Evolutionary conservation across 2,888 invertebrate species (phyloP), one percentile per base, ranked within the genome.

Genomic region (Syrista parreyssii): DNA sequence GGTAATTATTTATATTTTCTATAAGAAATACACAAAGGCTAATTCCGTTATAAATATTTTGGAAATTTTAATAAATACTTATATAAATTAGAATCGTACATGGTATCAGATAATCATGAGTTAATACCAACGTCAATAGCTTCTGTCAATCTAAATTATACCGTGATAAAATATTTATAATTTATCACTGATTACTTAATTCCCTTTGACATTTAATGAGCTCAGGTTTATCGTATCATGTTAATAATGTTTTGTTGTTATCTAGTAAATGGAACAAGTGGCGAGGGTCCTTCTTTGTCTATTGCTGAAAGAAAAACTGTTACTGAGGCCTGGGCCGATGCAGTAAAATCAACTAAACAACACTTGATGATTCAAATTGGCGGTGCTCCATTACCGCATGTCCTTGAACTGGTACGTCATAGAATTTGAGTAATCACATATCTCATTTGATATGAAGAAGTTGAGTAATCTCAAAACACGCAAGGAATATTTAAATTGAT

Each of bases 211-310:
- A 9, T 55, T 55, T 6, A 55, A 55, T 23, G 40, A 55, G 6
- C 40, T 15, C 15, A 40, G 40, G 1, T 6, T 2, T 23, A 36
- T 12, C 23, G 15, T 15, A 40, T 4, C 12, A 15, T 40, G 40
- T 23, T 55, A 9, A 23, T 55, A 15, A 40, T 40, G 2, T 15
- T 23, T 55, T 6, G 2, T 55, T 23, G 40, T 55, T 23, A 55
- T 23, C 6, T 85, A 96, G 96, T 97, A 11, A 96, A 96, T 90
- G 97, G 97, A 15, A 96, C 96, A 0, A 94, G 94, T 35, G 97
- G 97, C 0, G 97, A 97, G 91, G 96, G 96, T 0, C 93, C 94
- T 84, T 94, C 94, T 0, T 91, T 96, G 89, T 94, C 93, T 71
- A 91, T 95, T 0, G 89, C 89, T 0, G 97, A 97, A 90, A 93